Evolutionary conservation across 2,797 vertebrate genomes (phyloP).

Genomic region (Pelodytes ibericus): DNA sequence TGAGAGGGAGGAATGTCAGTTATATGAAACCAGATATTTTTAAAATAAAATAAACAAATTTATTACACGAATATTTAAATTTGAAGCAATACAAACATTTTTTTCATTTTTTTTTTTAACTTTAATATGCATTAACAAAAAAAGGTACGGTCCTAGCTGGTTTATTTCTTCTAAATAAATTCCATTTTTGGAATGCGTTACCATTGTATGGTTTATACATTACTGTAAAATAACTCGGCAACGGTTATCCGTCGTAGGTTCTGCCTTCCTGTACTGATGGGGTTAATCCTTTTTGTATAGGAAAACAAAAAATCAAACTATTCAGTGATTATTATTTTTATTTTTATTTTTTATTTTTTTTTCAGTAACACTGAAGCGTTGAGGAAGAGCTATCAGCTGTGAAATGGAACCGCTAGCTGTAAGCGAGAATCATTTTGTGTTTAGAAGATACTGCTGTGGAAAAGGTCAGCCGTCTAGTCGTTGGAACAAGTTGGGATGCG

Average conservation of each 20-base stretch:
- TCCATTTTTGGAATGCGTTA: conserved; percentile 32
- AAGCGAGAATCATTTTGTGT: conserved; percentile 16
- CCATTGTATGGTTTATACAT: neutral
- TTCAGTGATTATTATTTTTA: too few relatives aligned
- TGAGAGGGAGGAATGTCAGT: too few relatives aligned
- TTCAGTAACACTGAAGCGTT: conserved; percentile 48
- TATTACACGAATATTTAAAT: too few relatives aligned
- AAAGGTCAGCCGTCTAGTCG: conserved; percentile 52
- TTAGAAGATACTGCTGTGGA: conserved; percentile 25
- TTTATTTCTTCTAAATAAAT: conserved; percentile 4
- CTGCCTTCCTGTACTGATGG: neutral
- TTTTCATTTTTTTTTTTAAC: too few relatives aligned
- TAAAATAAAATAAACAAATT: too few relatives aligned
- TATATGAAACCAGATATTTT: too few relatives aligned
- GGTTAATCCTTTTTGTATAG: conserved; percentile 54
- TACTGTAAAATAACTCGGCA: neutral
- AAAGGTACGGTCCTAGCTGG: too few relatives aligned
- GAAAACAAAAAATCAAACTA: conserved; percentile 49
- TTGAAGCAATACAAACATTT: too few relatives aligned
- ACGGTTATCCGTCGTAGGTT: neutral
- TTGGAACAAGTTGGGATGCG: conserved; percentile 30
- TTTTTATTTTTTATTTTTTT: too few relatives aligned
- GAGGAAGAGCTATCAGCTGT: conserved; percentile 52
- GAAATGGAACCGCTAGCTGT: conserved; percentile 50
- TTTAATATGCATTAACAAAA: too few relatives aligned